A percentile compares a stretch with the other conserved stretches of the same genome.
phyloP scores from a whole-genome alignment of 1,140 invertebrate genomes.

The Cheumatopsyche charites region DNA sequence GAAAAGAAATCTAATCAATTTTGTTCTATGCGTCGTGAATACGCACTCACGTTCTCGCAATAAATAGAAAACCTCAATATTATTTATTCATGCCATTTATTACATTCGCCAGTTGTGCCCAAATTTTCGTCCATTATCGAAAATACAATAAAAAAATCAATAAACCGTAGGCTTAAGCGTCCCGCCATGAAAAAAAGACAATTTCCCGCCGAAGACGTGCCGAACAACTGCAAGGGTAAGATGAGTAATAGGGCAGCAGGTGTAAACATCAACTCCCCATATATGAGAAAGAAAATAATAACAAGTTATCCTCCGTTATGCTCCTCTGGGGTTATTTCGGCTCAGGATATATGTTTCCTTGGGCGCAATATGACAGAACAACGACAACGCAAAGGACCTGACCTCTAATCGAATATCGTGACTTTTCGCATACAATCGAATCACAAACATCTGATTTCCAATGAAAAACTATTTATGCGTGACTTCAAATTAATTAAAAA shows the following conservation, averaged over 20 bases:
- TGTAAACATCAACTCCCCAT: constrained; percentile 49
- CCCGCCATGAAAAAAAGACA: constrained; percentile 30
- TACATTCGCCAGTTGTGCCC: too few relatives aligned
- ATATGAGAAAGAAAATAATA: constrained; percentile 49
- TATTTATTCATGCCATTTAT: too few relatives aligned
- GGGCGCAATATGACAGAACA: neutral
- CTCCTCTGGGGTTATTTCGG: constrained; percentile 31
- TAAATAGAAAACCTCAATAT: too few relatives aligned
- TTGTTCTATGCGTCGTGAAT: too few relatives aligned
- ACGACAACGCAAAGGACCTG: neutral
- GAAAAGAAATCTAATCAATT: too few relatives aligned
- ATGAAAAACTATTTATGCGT: too few relatives aligned
- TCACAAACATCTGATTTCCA: too few relatives aligned
- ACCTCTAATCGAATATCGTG: too few relatives aligned
- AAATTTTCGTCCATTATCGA: too few relatives aligned
- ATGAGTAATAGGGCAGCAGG: constrained; percentile 50
- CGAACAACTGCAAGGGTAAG: constrained; percentile 39
- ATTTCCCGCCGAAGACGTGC: constrained; percentile 35
- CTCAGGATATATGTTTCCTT: neutral
- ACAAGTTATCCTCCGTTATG: constrained; percentile 40
- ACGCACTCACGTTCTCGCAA: too few relatives aligned
- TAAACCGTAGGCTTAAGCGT: constrained; percentile 24
- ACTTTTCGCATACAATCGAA: too few relatives aligned
- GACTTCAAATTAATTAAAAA: too few relatives aligned
- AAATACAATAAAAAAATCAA: constrained; percentile 36